phyloP scores from a whole-genome alignment of 2,113 vertebrate genomes.

The Delphinapterus leucas region DNA sequence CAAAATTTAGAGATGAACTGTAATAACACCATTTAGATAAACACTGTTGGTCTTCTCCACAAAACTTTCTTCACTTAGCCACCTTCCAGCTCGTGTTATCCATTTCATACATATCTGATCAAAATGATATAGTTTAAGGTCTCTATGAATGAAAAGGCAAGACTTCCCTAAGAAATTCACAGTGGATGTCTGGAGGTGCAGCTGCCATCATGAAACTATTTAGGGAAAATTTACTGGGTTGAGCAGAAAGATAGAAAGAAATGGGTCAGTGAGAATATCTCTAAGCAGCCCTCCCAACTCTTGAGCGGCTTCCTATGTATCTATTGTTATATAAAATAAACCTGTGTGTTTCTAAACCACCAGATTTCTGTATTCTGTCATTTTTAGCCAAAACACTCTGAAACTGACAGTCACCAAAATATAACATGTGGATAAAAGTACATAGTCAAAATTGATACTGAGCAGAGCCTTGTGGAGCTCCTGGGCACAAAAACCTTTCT shows the following conservation, averaged over 20 bases:
- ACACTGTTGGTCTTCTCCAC: not conserved
- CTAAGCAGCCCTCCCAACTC: not conserved
- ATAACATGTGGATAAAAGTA: not conserved
- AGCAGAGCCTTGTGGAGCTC: not conserved
- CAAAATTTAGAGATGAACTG: not conserved
- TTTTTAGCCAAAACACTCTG: not conserved
- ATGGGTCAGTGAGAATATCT: not conserved
- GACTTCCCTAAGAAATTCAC: not conserved
- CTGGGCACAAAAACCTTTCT: not conserved
- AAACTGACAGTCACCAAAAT: not conserved
- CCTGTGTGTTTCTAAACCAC: not conserved
- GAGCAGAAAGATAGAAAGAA: not conserved
- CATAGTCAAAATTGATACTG: not conserved
- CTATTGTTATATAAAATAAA: not conserved
- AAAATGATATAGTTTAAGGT: not conserved
- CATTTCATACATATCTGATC: not conserved
- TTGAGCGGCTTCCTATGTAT: not conserved
- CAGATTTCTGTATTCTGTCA: not conserved
- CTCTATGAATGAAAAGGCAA: not conserved
- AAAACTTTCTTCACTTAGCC: not conserved
- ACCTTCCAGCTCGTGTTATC: not conserved
- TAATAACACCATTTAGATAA: not conserved
- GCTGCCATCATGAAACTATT: not conserved
- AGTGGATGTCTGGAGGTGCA: not conserved
- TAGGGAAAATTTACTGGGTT: not conserved